Evolutionary conservation across 2,113 vertebrate species (phyloP), one percentile per base, ranked within the genome.

Genomic region (Heliornis fulica): DNA sequence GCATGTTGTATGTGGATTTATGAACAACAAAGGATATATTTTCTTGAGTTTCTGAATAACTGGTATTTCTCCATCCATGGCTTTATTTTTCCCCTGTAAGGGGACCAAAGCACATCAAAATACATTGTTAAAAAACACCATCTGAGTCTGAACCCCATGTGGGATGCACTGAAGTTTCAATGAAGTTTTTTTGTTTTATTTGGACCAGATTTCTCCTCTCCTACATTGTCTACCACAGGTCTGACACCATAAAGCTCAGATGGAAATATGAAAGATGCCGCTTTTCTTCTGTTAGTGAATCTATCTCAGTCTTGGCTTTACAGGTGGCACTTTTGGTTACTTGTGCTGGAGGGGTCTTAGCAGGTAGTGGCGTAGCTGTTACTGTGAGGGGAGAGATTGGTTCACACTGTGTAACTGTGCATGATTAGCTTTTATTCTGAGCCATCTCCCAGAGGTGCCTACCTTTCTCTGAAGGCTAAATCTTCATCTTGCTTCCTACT

Each of bases 1-100:
- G n/a, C 75, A 60, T 68, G 51, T 89, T 90, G 26, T 28, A 9
- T 64, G 26, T 56, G 53, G 28, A 34, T 88, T 97, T 89, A 46
- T 41, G 57, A 87, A 75, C 34, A 96, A 80, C 25, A 72, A 81
- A 57, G 63, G 64, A 87, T 86, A 38, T 38, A 29, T 89, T 93
- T 94, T 94, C 94, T 87, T 95, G 11, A 85, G 19, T 68, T 87
- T 96, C 74, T 5, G 6, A 84, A 51, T 78, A 48, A n/a, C 48
- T 79, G 22, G 7, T 89, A 59, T 46, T 85, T 84, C 18, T 91
- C 19, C 9, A 54, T 86, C 85, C 61, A 23, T 50, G 59, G 36
- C 69, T 97, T 96, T 83, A 34, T 79, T 93, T 79, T 76, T 85
- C 16, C 46, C 88, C 53, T 57, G 16, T 64, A 74, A 82, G 63